Evolutionary conservation across 2,888 invertebrate species (phyloP).

Genomic region (Gryllus longicercus): DNA sequence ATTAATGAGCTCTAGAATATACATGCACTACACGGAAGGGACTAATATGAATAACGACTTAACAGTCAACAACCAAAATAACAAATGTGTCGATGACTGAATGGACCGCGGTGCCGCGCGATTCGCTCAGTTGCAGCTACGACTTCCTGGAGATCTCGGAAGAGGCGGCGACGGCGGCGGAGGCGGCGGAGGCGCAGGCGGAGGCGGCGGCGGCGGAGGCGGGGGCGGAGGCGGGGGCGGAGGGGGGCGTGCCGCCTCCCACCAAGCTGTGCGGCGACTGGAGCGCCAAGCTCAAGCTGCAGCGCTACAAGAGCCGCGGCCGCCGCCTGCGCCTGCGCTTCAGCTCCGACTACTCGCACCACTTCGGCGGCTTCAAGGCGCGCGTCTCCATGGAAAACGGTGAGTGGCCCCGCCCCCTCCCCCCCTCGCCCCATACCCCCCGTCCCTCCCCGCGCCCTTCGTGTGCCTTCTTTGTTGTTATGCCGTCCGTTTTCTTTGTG

Average conservation of each 20-base stretch:
- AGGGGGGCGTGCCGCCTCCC: conserved; percentile 20
- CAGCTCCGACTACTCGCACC: conserved; percentile 72
- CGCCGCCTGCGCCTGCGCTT: conserved; percentile 65
- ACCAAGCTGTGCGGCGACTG: conserved; percentile 66
- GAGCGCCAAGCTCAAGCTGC: conserved; percentile 70
- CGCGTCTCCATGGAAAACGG: conserved; percentile 70
- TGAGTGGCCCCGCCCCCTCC: conserved; percentile 50
- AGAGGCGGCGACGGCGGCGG: background rate
- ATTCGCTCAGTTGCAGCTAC: conserved; percentile 65
- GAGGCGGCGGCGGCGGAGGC: no score
- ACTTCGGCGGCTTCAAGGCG: conserved; percentile 70
- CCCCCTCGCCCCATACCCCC: background rate
- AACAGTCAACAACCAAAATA: no score
- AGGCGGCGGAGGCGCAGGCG: no score
- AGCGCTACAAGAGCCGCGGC: conserved; percentile 62
- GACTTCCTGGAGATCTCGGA: conserved; percentile 53
- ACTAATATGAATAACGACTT: no score
- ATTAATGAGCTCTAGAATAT: no score
- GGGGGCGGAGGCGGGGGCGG: no score
- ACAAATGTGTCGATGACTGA: background rate
- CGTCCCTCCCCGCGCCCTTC: background rate
- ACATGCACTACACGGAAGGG: no score
- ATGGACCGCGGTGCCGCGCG: background rate
- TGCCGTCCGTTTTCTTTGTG: background rate
- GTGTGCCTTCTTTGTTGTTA: background rate